phyloP scores from a whole-genome alignment of 2,888 invertebrate species.

The Rhyacophila evoluta region DNA sequence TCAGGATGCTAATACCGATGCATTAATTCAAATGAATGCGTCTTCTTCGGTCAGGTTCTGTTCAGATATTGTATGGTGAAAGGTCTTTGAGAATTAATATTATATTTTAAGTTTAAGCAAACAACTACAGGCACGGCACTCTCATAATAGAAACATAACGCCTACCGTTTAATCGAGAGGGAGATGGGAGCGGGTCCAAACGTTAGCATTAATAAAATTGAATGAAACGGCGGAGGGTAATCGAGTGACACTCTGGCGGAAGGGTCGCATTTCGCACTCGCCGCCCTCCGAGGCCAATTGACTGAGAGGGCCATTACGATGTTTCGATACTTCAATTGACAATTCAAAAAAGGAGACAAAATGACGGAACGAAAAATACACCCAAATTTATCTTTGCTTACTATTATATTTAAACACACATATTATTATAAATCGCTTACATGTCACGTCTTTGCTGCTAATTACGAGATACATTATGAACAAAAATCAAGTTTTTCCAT shows the following conservation, averaged over 20 bases:
- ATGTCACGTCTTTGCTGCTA: too few species aligned
- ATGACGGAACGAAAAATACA: background rate
- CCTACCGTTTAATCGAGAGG: constrained; percentile 29
- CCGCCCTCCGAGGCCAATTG: background rate
- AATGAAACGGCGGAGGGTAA: constrained; percentile 47
- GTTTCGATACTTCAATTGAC: constrained; percentile 21
- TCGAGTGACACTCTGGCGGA: constrained; percentile 56
- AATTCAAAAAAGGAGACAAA: background rate
- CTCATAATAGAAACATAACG: constrained; percentile 47
- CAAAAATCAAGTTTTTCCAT: too few species aligned
- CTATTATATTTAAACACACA: too few species aligned
- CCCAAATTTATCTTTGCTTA: background rate
- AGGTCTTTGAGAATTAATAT: too few species aligned
- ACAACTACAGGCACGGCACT: too few species aligned
- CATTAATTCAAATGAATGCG: too few species aligned
- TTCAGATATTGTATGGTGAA: too few species aligned
- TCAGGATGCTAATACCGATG: too few species aligned
- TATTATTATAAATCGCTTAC: too few species aligned
- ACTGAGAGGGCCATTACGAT: constrained; percentile 5
- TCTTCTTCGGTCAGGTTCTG: too few species aligned
- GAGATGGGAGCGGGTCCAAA: constrained; percentile 6
- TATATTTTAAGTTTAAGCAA: too few species aligned
- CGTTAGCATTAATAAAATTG: constrained; percentile 47
- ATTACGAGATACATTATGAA: too few species aligned
- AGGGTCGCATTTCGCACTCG: constrained; percentile 19